phyloP scores from a whole-genome alignment of 1,140 invertebrate genomes.

The Brachionus manjavacas region DNA sequence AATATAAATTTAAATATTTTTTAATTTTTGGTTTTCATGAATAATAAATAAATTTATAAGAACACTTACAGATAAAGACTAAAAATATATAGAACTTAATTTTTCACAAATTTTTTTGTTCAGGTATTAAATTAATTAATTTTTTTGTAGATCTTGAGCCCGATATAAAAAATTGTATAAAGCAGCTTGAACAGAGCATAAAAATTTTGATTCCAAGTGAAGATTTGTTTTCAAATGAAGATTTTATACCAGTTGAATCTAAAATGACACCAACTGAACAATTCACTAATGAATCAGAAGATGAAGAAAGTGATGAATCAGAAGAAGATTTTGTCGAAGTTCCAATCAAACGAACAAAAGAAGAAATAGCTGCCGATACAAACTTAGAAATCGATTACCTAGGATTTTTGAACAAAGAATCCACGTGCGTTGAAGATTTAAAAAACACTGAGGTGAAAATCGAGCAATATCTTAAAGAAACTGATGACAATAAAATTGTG shows the following conservation, averaged over 20 bases:
- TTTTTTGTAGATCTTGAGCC: not conserved
- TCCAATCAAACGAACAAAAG: slow-evolving; percentile 46
- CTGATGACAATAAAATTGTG: slow-evolving; percentile 46
- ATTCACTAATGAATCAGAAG: not conserved
- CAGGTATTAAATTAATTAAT: too few species aligned
- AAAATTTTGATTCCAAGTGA: slow-evolving; percentile 54
- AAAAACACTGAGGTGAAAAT: slow-evolving; percentile 39
- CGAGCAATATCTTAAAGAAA: slow-evolving; percentile 34
- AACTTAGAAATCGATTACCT: not conserved
- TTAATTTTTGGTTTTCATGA: too few species aligned
- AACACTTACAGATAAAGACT: too few species aligned
- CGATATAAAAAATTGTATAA: slow-evolving; percentile 49
- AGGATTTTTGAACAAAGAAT: not conserved
- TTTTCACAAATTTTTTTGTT: too few species aligned
- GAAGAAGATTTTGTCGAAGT: slow-evolving; percentile 52
- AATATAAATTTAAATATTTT: too few species aligned
- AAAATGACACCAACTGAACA: not conserved
- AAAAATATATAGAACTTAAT: too few species aligned
- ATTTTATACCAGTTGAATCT: slow-evolving; percentile 9
- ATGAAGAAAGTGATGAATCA: not conserved
- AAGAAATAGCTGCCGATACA: not conserved
- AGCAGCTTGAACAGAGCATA: slow-evolving; percentile 56
- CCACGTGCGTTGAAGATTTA: not conserved
- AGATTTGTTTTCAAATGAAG: slow-evolving; percentile 49
- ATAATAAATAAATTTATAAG: too few species aligned